Evolutionary conservation across 2,113 vertebrate species (phyloP).

Genomic region (Dasyprocta punctata): DNA sequence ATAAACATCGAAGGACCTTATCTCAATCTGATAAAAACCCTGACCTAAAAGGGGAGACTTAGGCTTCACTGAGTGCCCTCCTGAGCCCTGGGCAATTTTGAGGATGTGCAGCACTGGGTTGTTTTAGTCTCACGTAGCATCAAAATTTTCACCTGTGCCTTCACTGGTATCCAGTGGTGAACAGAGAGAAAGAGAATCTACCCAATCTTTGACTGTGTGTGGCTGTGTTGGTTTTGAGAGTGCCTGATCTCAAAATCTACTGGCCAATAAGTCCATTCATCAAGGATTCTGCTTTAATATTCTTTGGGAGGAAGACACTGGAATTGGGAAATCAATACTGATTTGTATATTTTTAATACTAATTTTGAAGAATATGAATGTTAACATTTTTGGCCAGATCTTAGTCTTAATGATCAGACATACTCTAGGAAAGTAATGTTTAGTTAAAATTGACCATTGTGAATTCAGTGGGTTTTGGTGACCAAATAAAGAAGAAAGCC

Average conservation of each 20-base stretch:
- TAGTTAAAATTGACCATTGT: conserved; percentile 94
- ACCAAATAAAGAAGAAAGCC: conserved; percentile 97
- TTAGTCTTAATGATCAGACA: conserved; percentile 92
- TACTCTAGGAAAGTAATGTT: conserved; percentile 94
- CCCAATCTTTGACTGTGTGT: neutral
- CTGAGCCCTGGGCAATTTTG: neutral
- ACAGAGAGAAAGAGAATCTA: neutral
- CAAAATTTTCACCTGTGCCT: neutral
- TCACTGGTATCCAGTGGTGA: neutral
- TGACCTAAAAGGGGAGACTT: neutral
- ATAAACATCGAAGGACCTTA: neutral
- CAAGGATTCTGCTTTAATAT: neutral
- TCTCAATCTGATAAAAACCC: neutral
- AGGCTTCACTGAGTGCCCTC: neutral
- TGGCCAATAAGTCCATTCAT: neutral
- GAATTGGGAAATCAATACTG: conserved; percentile 95
- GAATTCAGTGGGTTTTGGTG: conserved; percentile 95
- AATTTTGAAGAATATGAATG: conserved; percentile 94
- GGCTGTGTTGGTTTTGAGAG: neutral
- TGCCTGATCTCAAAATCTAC: neutral
- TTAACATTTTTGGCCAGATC: conserved; percentile 93
- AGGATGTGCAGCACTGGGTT: neutral
- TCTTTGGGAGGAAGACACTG: conserved; percentile 87
- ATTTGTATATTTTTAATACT: conserved; percentile 96
- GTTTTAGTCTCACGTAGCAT: neutral